phyloP scores from a whole-genome alignment of 2,888 invertebrate species.

The Himalopsyche japonica region DNA sequence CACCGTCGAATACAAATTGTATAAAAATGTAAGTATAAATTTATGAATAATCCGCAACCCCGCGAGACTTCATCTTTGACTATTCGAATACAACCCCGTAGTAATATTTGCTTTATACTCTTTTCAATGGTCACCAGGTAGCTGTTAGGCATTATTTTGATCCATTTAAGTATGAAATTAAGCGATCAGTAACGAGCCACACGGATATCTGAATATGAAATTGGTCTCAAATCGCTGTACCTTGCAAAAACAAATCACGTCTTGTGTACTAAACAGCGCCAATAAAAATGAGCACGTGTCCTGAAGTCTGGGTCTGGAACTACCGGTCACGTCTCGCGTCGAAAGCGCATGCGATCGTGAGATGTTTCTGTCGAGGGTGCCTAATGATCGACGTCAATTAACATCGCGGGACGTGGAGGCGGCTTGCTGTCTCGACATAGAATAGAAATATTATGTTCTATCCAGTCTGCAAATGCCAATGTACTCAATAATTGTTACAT shows the following conservation, averaged over 20 bases:
- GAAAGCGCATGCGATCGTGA: not conserved
- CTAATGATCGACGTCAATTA: not conserved
- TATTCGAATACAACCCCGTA: no score
- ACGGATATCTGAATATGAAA: not conserved
- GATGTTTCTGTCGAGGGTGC: not conserved
- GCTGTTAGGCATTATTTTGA: not conserved
- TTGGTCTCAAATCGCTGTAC: not conserved
- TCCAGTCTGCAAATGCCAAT: not conserved
- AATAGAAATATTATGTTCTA: not conserved
- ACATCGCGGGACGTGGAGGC: not conserved
- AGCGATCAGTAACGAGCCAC: not conserved
- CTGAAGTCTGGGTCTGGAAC: not conserved
- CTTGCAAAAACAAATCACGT: not conserved
- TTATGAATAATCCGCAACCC: no score
- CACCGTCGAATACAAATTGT: no score
- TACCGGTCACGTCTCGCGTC: not conserved
- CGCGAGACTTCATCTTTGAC: no score
- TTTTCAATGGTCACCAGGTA: no score
- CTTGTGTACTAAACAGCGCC: not conserved
- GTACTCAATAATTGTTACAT: not conserved
- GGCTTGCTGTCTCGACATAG: not conserved
- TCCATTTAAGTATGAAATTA: not conserved
- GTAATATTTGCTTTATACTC: no score
- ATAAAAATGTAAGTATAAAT: no score
- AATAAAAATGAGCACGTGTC: slow-evolving; percentile 1